phyloP scores from a whole-genome alignment of 2,888 invertebrate genomes.

The Galerucella nymphaeae region DNA sequence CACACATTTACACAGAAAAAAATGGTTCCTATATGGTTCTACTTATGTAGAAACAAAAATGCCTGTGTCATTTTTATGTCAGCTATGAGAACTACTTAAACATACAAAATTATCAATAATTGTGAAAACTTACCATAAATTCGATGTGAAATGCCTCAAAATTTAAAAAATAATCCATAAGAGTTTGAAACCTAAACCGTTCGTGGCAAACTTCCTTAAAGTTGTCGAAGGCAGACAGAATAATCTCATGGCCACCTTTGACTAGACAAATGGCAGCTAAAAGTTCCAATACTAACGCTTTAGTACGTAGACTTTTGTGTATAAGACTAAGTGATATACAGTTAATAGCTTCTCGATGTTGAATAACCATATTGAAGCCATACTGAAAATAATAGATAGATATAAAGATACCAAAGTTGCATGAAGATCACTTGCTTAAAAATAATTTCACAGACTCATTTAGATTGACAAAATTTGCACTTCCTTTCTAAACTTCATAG shows the following conservation, averaged over 20 bases:
- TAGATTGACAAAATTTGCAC: no score
- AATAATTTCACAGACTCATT: no score
- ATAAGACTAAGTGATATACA: constrained; percentile 97
- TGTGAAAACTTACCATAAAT: constrained; percentile 84
- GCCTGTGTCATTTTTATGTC: no score
- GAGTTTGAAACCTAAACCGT: constrained; percentile 89
- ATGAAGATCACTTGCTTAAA: no score
- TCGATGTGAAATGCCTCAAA: constrained; percentile 97
- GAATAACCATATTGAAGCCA: constrained; percentile 99
- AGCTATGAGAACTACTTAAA: no score
- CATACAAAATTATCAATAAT: neutral
- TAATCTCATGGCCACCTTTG: constrained; percentile 99
- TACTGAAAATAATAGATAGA: constrained; percentile 73
- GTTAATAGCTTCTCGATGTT: constrained; percentile 97
- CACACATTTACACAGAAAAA: no score
- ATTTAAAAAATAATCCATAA: constrained; percentile 97
- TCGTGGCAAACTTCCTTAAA: constrained; percentile 95
- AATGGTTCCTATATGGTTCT: no score
- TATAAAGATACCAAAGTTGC: neutral
- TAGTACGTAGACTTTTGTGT: constrained; percentile 96
- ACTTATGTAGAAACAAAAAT: no score
- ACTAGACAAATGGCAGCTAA: constrained; percentile 98
- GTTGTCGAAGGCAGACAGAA: constrained; percentile 96
- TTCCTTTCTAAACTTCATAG: no score
- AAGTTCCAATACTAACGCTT: constrained; percentile 95